Evolutionary conservation across 1,140 invertebrate genomes (phyloP).

Genomic region (Conus betulinus): DNA sequence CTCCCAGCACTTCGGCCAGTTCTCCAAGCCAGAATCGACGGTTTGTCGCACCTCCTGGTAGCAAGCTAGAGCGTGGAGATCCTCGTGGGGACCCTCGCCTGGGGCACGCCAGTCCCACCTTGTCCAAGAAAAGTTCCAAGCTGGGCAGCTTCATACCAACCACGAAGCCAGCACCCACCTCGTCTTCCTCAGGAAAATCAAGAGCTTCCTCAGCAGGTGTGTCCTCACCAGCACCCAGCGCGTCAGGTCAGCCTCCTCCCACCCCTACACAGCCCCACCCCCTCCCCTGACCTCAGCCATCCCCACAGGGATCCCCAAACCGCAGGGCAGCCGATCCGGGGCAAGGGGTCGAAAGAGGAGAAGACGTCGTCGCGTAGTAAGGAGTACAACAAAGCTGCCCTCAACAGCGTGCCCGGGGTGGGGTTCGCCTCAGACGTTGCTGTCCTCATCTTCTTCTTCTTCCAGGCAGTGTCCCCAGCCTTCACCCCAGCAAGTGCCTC

Average conservation of each 20-base stretch:
- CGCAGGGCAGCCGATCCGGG: conserved; percentile 57
- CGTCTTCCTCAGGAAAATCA: conserved; percentile 40
- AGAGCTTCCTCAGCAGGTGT: conserved; percentile 20
- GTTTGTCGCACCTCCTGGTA: background rate
- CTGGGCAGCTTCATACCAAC: conserved; percentile 65
- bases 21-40: conserved; percentile 17
- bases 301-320: conserved; percentile 54
- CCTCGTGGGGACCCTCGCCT: conserved; percentile 33
- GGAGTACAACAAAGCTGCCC: conserved; percentile 46
- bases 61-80: conserved; percentile 18
- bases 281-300: conserved; percentile 56
- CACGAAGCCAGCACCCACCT: conserved; percentile 53
- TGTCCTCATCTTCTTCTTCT: conserved; percentile 39
- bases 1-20: conserved; percentile 31
- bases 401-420: conserved; percentile 40
- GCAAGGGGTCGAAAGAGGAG: conserved; percentile 56
- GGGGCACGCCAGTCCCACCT: conserved; percentile 44
- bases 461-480: conserved; percentile 42
- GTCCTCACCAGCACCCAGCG: background rate
- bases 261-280: conserved; percentile 36
- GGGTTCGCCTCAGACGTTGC: conserved; percentile 31
- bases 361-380: conserved; percentile 41
- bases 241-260: conserved; percentile 31
- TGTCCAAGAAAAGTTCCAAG: conserved; percentile 63
- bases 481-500: conserved; percentile 48